Evolutionary conservation across 2,797 vertebrate genomes (phyloP).

Genomic region (Ptychadena robeensis): DNA sequence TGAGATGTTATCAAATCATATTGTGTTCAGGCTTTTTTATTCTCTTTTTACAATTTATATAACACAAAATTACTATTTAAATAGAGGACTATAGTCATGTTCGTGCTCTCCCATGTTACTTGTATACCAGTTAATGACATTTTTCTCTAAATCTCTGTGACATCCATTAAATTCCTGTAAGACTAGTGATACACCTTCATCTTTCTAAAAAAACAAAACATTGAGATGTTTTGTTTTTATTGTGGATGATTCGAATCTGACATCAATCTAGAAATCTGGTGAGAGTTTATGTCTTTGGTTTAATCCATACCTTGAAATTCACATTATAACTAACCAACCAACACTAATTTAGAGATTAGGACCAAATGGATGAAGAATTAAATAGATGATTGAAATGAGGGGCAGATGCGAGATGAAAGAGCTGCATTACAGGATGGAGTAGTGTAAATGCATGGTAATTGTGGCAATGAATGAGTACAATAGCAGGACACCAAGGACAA

Average conservation of each 20-base stretch:
- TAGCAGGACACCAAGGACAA: slow-evolving; percentile 39
- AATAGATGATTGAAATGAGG: slow-evolving; percentile 23
- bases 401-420: slow-evolving; percentile 56
- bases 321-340: slow-evolving; percentile 47
- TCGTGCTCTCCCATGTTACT: not conserved
- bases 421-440: slow-evolving; percentile 21
- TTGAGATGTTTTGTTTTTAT: not conserved
- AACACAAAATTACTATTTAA: not conserved
- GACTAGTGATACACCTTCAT: not conserved
- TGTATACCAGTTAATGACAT: not conserved
- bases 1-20: too few species aligned
- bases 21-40: too few species aligned
- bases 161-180: not conserved
- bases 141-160: not conserved
- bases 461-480: slow-evolving; percentile 47
- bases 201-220: not conserved
- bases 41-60: not conserved
- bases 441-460: slow-evolving; percentile 29
- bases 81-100: too few species aligned
- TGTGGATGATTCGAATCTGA: slow-evolving; percentile 2
- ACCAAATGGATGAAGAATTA: slow-evolving; percentile 42
- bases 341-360: slow-evolving; percentile 28
- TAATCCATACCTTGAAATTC: slow-evolving; percentile 42
- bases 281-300: slow-evolving; percentile 23
- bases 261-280: slow-evolving; percentile 12